Evolutionary conservation across 2,113 vertebrate genomes (phyloP).

Genomic region (Seriola aureovittata): DNA sequence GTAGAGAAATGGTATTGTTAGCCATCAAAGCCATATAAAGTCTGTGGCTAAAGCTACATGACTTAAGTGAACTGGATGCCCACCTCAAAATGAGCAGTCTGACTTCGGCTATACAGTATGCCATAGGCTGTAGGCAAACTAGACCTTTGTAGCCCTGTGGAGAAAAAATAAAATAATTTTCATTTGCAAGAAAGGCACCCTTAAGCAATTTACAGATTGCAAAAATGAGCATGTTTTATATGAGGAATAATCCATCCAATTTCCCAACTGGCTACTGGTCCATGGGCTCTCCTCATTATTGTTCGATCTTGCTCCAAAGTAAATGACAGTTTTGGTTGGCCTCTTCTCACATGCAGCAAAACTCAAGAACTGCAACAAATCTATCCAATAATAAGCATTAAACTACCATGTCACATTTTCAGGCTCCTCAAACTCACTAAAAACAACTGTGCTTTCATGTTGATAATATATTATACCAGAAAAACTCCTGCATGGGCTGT

Average conservation of each 20-base stretch:
- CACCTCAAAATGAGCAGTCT: conserved; percentile 49
- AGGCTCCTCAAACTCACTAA: conserved; percentile 73
- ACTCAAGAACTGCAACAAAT: conserved; percentile 38
- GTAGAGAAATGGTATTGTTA: conserved; percentile 69
- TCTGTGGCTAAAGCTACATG: conserved; percentile 41
- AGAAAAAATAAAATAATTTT: conserved; percentile 26
- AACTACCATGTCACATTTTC: conserved; percentile 78
- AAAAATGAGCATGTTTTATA: conserved; percentile 31
- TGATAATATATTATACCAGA: conserved; percentile 45
- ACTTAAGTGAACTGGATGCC: conserved; percentile 45
- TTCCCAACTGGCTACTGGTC: background rate
- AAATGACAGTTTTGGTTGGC: conserved; percentile 14
- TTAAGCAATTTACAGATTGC: conserved; percentile 68
- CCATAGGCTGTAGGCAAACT: conserved; percentile 58
- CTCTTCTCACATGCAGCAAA: conserved; percentile 38
- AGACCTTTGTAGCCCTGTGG: conserved; percentile 18
- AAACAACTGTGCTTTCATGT: conserved; percentile 86
- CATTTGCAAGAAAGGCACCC: conserved; percentile 89
- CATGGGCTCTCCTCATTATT: conserved; percentile 8
- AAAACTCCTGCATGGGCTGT: conserved; percentile 60
- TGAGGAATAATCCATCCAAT: conserved; percentile 5
- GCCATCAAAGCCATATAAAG: conserved; percentile 49
- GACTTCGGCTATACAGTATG: conserved; percentile 51
- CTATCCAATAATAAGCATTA: conserved; percentile 43
- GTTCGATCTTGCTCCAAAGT: conserved; percentile 12